Evolutionary conservation across 2,888 invertebrate species (phyloP).

Genomic region (Drosophila rellima): DNA sequence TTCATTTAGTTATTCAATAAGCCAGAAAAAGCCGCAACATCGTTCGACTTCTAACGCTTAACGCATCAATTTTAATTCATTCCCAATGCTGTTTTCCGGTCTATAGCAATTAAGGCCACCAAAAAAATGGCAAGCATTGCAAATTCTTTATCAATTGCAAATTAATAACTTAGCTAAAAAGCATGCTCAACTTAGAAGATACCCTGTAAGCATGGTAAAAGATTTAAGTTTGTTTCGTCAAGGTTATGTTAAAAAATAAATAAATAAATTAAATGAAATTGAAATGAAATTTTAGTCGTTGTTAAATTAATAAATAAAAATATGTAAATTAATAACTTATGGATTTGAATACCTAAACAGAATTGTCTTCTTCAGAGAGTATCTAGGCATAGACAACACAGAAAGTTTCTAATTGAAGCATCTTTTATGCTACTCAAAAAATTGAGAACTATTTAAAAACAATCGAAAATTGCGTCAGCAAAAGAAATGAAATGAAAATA

Average conservation of each 20-base stretch:
- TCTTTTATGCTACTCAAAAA: conserved; percentile 15
- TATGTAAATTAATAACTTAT: too few species aligned
- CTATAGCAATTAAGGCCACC: conserved; percentile 21
- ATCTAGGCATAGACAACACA: conserved; percentile 13
- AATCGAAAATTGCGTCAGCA: conserved; percentile 75
- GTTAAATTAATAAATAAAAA: too few species aligned
- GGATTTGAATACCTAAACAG: too few species aligned
- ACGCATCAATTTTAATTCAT: conserved; percentile 27
- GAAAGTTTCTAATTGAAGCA: conserved; percentile 23
- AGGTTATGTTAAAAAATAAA: too few species aligned
- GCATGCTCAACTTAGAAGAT: background rate
- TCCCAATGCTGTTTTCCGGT: conserved; percentile 15
- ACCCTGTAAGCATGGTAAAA: background rate
- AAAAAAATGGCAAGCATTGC: conserved; percentile 22
- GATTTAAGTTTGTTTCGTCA: background rate
- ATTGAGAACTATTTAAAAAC: conserved; percentile 55
- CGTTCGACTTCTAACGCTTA: conserved; percentile 47
- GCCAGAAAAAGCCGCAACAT: conserved; percentile 26
- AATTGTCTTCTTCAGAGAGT: conserved; percentile 8
- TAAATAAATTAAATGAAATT: too few species aligned
- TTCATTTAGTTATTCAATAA: conserved; percentile 15
- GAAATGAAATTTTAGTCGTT: too few species aligned
- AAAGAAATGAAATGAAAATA: conserved; percentile 18
- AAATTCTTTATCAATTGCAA: conserved; percentile 23
- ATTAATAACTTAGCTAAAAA: background rate